These are phyloP conservation scores for Zeugodacus cucurbitae DNA, from an alignment of 1,140 invertebrate genomes.

Conservation along the genomic window DNA sequence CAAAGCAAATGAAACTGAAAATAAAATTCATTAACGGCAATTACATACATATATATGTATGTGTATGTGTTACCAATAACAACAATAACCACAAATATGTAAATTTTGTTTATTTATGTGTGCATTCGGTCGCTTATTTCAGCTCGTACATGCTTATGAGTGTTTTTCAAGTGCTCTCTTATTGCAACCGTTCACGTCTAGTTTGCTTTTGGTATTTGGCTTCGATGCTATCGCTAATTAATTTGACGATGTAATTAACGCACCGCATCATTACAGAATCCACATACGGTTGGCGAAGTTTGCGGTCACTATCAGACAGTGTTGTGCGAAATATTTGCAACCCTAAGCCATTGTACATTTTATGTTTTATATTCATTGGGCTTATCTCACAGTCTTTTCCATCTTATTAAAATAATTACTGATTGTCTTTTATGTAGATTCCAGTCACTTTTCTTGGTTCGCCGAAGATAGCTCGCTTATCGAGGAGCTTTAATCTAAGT, in stretches of 20 bases:
- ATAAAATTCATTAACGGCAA: neutral
- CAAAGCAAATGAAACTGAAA: neutral
- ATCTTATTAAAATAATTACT: no score
- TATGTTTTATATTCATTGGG: no score
- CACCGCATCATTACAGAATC: neutral
- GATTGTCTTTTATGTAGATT: no score
- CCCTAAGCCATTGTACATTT: no score
- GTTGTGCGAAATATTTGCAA: neutral
- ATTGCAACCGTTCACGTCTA: neutral
- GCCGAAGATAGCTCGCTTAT: no score
- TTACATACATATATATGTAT: neutral
- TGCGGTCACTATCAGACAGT: neutral
- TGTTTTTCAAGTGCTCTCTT: neutral
- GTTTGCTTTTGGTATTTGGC: neutral
- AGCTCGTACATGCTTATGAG: neutral
- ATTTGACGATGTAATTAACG: slow-evolving; percentile 18
- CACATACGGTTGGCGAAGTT: neutral
- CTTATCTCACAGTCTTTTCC: no score
- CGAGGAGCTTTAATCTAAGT: no score
- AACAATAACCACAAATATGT: no score
- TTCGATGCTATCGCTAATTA: neutral
- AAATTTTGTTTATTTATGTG: neutral
- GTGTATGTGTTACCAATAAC: neutral
- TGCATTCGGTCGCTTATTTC: no score
- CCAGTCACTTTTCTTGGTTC: no score